Evolutionary conservation across 2,113 vertebrate genomes (phyloP), one percentile per base, ranked within the genome.

Genomic region (Pseudorasbora parva): DNA sequence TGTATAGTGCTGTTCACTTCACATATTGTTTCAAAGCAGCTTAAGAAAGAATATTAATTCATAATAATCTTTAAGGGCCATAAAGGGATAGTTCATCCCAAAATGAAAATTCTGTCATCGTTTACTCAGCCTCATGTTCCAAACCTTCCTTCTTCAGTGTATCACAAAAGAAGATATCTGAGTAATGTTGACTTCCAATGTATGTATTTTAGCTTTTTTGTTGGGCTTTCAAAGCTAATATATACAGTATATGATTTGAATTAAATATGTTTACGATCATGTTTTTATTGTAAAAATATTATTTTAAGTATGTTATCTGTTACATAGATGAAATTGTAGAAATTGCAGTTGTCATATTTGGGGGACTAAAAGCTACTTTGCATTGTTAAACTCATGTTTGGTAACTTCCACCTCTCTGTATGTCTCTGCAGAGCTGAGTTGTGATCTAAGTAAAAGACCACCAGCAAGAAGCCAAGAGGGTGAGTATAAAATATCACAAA

Each of bases 401-500:
- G 21, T 69, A 72, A 72, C 9, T 23, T n/a, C n/a, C 21, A 15
- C 23, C 68, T 71, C 41, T 71, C 8, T 75, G 47, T 21, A n/a
- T 30, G 30, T 30, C 23, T 49, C 57, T 89, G 73, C 89, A 95
- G 94, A 94, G 77, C 85, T 95, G 7, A 94, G 92, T 78, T 93
- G 91, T 85, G 94, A 95, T 87, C 88, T 95, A 85, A 92, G 92
- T 86, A 90, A 92, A 88, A 93, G 89, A 85, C 90, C 93, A 86
- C 91, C 93, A 15, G 89, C 88, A 88, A 93, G 89, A 86, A 93
- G 79, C 85, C 89, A 88, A 17, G 90, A 91, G 86, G 94, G 94
- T 95, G 86, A 93, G 59, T 75, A 3, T 75, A 17, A 73, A 23
- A 56, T 30, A 27, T 66, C 17, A 45, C 8, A 62, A 27, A 8